Percentiles rank a stretch among this genome's conserved stretches.
Evolutionary conservation across 92 coral and sea anemone genomes (phyloP).

Genomic region (Muricea muricata): DNA sequence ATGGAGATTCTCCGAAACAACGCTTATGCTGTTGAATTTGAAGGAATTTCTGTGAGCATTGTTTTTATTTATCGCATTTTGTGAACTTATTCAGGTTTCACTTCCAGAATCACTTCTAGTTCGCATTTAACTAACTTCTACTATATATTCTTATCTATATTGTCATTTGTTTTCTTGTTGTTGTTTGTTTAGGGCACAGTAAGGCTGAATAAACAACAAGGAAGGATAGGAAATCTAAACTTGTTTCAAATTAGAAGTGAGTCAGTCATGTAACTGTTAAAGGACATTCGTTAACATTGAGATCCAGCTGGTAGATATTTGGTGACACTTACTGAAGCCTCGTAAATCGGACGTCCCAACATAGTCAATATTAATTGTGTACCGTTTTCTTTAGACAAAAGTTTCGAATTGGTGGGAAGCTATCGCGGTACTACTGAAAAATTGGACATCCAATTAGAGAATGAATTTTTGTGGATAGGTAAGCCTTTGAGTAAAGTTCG

Average conservation of each 20-base stretch:
- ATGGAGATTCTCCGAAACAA: slow-evolving; percentile 31
- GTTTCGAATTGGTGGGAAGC: neutral
- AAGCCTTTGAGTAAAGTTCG: too few relatives aligned
- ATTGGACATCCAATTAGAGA: neutral
- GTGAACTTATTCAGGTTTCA: neutral
- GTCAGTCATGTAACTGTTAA: too few relatives aligned
- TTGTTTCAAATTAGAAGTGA: slow-evolving; percentile 3
- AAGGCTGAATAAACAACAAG: neutral
- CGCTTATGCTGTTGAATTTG: slow-evolving; percentile 48
- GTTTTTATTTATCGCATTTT: neutral
- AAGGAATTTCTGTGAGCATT: slow-evolving; percentile 83
- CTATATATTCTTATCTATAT: neutral
- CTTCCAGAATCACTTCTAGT: too few relatives aligned
- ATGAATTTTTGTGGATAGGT: slow-evolving; percentile 30
- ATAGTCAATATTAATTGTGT: too few relatives aligned
- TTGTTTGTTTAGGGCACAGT: neutral
- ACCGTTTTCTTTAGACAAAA: slow-evolving; percentile 9
- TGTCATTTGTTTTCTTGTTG: neutral
- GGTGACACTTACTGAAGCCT: neutral
- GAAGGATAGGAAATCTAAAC: neutral
- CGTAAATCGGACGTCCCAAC: too few relatives aligned
- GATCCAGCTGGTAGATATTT: too few relatives aligned
- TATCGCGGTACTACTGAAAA: neutral
- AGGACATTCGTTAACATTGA: too few relatives aligned
- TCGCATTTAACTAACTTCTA: too few relatives aligned